These are phyloP conservation scores for Sylvietta virens DNA, from an alignment of 2,113 vertebrate genomes.

Conservation along the genomic window DNA sequence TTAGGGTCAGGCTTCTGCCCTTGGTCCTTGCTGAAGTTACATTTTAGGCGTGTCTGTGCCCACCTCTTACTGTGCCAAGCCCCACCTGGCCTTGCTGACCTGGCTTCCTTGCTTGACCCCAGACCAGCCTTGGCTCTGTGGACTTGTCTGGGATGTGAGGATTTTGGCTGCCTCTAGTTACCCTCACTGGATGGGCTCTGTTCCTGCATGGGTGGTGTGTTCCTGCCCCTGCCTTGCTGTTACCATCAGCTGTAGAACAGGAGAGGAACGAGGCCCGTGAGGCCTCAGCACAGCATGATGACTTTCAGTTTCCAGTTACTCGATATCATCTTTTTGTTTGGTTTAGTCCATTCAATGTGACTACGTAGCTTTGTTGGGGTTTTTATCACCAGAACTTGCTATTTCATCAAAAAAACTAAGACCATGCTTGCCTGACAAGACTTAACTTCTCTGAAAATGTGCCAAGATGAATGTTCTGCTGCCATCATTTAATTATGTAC, in stretches of 20 bases:
- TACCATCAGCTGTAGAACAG: background rate
- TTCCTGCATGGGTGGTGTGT: background rate
- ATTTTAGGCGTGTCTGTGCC: background rate
- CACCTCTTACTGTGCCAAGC: background rate
- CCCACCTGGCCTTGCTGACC: background rate
- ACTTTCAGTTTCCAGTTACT: background rate
- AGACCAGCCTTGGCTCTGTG: background rate
- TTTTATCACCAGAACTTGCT: background rate
- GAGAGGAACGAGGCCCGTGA: background rate
- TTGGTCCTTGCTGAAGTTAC: background rate
- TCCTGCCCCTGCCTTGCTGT: background rate
- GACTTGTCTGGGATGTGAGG: background rate
- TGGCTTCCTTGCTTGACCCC: background rate
- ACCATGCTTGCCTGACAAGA: background rate
- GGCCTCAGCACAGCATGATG: background rate
- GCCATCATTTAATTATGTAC: background rate
- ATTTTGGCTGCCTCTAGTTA: background rate
- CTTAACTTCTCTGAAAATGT: background rate
- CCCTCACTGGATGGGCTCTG: background rate
- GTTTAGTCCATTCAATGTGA: background rate
- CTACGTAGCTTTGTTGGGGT: background rate
- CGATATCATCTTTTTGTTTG: background rate
- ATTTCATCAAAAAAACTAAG: background rate
- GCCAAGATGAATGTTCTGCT: background rate
- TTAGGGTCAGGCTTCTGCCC: background rate